Conservation (phyloP, 1,140 invertebrate species). For the Drosophila ohnishii region DNA sequence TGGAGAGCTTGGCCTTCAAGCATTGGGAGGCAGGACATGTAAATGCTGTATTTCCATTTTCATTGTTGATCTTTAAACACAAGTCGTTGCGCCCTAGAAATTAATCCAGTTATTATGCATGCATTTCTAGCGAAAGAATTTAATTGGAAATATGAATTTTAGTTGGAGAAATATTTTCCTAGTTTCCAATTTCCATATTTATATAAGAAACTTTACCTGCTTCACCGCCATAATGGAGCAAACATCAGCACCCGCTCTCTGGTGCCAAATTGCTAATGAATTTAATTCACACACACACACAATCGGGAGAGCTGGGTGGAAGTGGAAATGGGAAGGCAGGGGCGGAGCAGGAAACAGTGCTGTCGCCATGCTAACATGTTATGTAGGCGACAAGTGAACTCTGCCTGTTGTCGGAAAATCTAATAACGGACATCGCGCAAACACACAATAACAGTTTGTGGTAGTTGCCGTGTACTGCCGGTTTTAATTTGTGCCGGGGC, state of each 20-base stretch:
- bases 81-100: not conserved
- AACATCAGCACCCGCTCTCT: conserved; percentile 8
- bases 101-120: not conserved
- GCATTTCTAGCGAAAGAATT: too few relatives aligned
- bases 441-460: conserved; percentile 63
- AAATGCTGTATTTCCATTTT: not conserved
- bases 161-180: not conserved
- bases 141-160: too few relatives aligned
- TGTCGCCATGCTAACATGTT: conserved; percentile 42
- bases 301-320: not conserved
- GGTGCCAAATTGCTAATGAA: conserved; percentile 50
- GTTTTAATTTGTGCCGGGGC: conserved; percentile 70
- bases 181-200: not conserved
- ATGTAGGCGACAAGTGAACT: conserved; percentile 60
- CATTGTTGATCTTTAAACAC: conserved; percentile 1
- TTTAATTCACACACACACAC: conserved; percentile 38
- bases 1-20: too few relatives aligned
- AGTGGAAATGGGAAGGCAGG: not conserved
- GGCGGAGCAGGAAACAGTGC: conserved; percentile 15
- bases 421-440: conserved; percentile 65
- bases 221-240: not conserved
- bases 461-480: conserved; percentile 36
- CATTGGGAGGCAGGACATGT: too few relatives aligned
- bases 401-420: conserved; percentile 67
- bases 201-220: not conserved